Base-by-base conservation (phyloP, 2,888 invertebrate species). In the Thera obeliscata region DNA sequence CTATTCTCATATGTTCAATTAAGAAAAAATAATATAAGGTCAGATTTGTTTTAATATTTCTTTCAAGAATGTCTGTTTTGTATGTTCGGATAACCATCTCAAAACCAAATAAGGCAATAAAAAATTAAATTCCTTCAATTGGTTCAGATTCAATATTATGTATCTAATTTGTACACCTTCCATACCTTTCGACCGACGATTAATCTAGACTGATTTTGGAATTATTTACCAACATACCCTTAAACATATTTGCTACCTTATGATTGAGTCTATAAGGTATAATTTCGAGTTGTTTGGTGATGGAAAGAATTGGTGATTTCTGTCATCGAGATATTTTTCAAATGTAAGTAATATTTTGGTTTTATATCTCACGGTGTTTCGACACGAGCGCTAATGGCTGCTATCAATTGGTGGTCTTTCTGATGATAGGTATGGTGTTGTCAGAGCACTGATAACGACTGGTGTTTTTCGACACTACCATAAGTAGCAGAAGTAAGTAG, bases 161-260 rank as follows among this genome's bases (percentile, higher is more conserved):
- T 91, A 88, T 84, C 84, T 86, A 90, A 93, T 93, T 92, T 91
- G 91, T 93, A 88, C 85, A 85, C 81, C 82, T 86, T 86, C 84
- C 81, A 79, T 79, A 83, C 81, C 78, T 76, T 78, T 81, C 79
- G 82, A 81, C 76, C 79, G 76, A 71, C 91, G 82, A 93, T 92
- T 91, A 91, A 93, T 93, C 83, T 85, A 83, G 79, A 76, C 86
- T 84, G 90, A 90, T 91, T 91, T 89, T 83, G 83, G 82, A 83
- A 82, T 83, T 70, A 71, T 62, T 70, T 58, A 74, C 78, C 75
- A 75, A 61, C 22, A 54, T 64, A 75, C 7, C 38, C 50, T 22
- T 69, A 12, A 71, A 54, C 58, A 35, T 0, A 41, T 11, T 41
- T 0, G 59, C 59, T 35, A 8, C 66, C 69, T 74, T 83, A 80